Conservation (phyloP, 2,888 invertebrate species). For the Exocentrus adspersus region DNA sequence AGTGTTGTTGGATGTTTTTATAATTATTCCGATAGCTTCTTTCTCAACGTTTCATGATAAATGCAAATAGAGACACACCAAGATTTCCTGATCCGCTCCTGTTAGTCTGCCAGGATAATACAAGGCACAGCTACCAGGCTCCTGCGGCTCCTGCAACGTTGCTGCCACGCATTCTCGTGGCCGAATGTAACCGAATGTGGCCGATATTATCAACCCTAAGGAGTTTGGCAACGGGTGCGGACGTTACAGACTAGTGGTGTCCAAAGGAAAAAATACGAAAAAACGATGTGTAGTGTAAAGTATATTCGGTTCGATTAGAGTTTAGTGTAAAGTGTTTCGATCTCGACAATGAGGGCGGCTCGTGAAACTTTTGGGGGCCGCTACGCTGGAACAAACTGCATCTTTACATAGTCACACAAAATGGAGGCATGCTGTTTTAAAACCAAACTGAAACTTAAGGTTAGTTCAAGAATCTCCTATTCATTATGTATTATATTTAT, state of each 20-base stretch:
- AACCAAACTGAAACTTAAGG: conserved; percentile 61
- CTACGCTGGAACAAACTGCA: conserved; percentile 39
- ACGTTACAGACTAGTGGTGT: conserved; percentile 28
- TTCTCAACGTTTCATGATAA: no score
- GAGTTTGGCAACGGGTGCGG: conserved; percentile 36
- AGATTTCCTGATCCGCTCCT: conserved; percentile 4
- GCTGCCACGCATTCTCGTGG: conserved; percentile 35
- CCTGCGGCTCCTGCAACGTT: conserved; percentile 31
- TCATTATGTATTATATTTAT: no score
- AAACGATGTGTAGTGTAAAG: conserved; percentile 23
- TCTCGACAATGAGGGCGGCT: conserved; percentile 40
- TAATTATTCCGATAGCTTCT: no score
- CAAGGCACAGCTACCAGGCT: conserved; percentile 10
- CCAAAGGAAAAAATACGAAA: conserved; percentile 20
- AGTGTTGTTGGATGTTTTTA: no score
- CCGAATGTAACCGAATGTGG: conserved; percentile 24
- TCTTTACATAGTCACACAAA: conserved; percentile 51
- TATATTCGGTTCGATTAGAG: neutral
- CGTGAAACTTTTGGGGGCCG: conserved; percentile 37
- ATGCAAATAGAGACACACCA: no score
- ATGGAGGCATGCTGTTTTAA: conserved; percentile 57
- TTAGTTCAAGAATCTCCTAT: no score
- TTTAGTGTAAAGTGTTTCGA: conserved; percentile 13
- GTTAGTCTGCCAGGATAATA: neutral
- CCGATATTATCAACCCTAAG: conserved; percentile 29